Evolutionary conservation across 2,113 vertebrate genomes (phyloP).

Genomic region (Tylochromis polylepis): DNA sequence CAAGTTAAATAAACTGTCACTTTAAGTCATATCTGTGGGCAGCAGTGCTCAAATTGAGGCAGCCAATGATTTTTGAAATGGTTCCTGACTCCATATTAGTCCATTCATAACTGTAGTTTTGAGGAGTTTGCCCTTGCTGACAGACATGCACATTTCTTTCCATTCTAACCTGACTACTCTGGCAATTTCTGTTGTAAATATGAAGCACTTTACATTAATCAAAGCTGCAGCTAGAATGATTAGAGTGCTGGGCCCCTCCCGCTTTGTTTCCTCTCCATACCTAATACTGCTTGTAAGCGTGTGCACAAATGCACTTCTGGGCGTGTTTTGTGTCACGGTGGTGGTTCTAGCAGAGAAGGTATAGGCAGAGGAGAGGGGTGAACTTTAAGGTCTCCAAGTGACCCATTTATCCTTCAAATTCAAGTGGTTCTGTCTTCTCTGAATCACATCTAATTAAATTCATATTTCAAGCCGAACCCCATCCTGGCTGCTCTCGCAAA

Average conservation of each 20-base stretch:
- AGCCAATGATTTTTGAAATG: background rate
- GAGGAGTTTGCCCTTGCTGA: background rate
- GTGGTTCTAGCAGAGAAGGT: background rate
- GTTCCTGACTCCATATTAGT: background rate
- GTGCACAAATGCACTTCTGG: background rate
- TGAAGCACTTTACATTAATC: slow-evolving; percentile 16
- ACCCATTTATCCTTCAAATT: slow-evolving; percentile 38
- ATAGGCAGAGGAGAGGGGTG: background rate
- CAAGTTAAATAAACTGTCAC: slow-evolving; percentile 30
- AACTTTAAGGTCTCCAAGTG: background rate
- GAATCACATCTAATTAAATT: slow-evolving; percentile 39
- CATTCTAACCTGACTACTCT: background rate
- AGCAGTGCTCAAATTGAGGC: slow-evolving; percentile 1
- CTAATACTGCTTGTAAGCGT: background rate
- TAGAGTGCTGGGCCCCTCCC: slow-evolving; percentile 33
- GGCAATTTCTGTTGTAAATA: slow-evolving; percentile 35
- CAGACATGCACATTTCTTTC: background rate
- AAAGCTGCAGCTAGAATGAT: slow-evolving; percentile 14
- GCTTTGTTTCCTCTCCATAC: background rate
- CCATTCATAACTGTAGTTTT: background rate
- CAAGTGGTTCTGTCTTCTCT: slow-evolving; percentile 28
- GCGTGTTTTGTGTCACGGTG: background rate
- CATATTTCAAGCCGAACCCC: slow-evolving; percentile 1
- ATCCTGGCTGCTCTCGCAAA: slow-evolving; percentile 1
- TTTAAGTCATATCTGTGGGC: slow-evolving; percentile 25